Evolutionary conservation across 2,113 vertebrate genomes (phyloP).

Genomic region (Brachirus orientalis): DNA sequence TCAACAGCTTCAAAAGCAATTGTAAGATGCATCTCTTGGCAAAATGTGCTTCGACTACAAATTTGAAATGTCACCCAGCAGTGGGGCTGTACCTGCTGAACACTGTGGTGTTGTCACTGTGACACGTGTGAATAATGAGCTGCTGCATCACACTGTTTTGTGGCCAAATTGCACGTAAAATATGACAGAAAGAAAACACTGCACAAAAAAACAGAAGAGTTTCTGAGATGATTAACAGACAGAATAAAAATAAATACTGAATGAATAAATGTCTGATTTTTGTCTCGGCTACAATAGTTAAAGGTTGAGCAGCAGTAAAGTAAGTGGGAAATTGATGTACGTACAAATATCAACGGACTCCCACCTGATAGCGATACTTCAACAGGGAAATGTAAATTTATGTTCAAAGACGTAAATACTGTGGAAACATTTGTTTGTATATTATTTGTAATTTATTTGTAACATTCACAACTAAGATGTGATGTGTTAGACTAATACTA

Average conservation of each 20-base stretch:
- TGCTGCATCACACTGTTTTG: slow-evolving; percentile 5
- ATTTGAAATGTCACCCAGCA: slow-evolving; percentile 38
- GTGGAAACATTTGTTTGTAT: not conserved
- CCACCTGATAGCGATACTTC: no score
- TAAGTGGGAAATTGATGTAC: no score
- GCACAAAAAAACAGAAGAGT: not conserved
- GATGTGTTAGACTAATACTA: slow-evolving; percentile 9
- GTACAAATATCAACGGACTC: no score
- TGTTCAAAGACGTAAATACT: no score
- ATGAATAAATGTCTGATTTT: not conserved
- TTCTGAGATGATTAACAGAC: not conserved
- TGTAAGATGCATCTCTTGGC: slow-evolving; percentile 13
- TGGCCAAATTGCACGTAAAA: not conserved
- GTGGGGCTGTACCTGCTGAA: slow-evolving; percentile 50
- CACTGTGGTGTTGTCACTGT: slow-evolving; percentile 30
- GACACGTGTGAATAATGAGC: slow-evolving; percentile 29
- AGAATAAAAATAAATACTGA: not conserved
- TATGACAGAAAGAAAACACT: not conserved
- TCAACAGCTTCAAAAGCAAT: slow-evolving; percentile 37
- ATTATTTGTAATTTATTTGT: no score
- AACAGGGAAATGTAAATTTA: no score
- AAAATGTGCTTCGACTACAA: slow-evolving; percentile 52
- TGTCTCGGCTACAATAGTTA: not conserved
- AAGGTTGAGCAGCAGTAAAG: no score
- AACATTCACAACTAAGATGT: no score